Base-by-base conservation (phyloP, 2,797 vertebrate genomes). In the Dallia pectoralis region DNA sequence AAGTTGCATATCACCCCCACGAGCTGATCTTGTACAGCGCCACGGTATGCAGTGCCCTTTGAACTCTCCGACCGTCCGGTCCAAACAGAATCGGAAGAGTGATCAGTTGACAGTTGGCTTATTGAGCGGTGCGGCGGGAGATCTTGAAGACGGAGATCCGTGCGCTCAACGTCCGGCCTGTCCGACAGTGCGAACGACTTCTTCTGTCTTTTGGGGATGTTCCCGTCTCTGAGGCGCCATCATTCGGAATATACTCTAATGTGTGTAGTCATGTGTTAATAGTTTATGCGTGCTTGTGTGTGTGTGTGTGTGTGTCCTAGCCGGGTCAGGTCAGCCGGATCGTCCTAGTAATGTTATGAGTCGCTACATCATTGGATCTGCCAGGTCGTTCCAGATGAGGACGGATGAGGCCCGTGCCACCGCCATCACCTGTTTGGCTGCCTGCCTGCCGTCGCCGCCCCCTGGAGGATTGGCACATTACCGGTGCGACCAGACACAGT, bases 331-430 rank as follows among this genome's bases (percentile, higher is more conserved):
- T 87, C 64, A 90, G 33, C 63, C 92, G 71, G 76, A 63, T 84
- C 91, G 85, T 92, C 93, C 84, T 88, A 81, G 5, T 86, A 92
- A 70, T 85, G 93, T 91, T 94, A 93, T 91, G 93, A 95, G 89
- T 79, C 76, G 16, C 94, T 94, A 87, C 86, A 94, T 90, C 86
- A 89, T 68, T 32, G 93, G 82, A 88, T 92, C 22, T 30, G 62
- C 22, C 48, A 5, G 63, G 19, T 30, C 14, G n/a, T 73, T 25
- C 79, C 90, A 89, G 6, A 76, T 74, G 12, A 93, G 90, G 91
- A 90, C 82, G 76, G 89, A 92, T 77, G 82, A 88, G 80, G 82
- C 83, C 48, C 87, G 87, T 22, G 67, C 71, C 0, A 25, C 53
- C 8, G 1, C 22, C 53, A 67, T 30, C 61, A 22, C 72, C 84